These are phyloP conservation scores for Lerista edwardsae DNA, from an alignment of 2,797 vertebrate genomes.

Conservation along the genomic window DNA sequence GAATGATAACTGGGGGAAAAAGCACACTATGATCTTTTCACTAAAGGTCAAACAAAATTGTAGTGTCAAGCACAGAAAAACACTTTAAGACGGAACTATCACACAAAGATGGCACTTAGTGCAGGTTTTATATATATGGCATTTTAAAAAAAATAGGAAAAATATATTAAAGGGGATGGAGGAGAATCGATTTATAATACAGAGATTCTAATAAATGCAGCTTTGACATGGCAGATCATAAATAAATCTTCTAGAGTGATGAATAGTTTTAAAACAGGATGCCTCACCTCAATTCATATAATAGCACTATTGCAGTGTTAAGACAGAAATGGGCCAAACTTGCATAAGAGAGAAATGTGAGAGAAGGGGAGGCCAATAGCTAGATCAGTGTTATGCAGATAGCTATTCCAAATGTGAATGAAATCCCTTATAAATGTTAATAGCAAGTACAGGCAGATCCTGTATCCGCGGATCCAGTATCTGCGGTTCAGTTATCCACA, in stretches of 20 bases:
- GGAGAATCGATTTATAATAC: slow-evolving; percentile 48
- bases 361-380: neutral
- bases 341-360: neutral
- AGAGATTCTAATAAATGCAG: slow-evolving; percentile 67
- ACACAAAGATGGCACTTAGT: neutral
- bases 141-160: slow-evolving; percentile 6
- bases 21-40: slow-evolving; percentile 3
- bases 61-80: slow-evolving; percentile 4
- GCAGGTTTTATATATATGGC: neutral
- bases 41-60: slow-evolving; percentile 28
- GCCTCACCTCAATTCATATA: slow-evolving; percentile 55
- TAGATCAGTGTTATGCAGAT: neutral
- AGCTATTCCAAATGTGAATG: neutral
- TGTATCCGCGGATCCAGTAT: no score
- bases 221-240: slow-evolving; percentile 61
- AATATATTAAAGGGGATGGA: slow-evolving; percentile 1
- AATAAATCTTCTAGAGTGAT: slow-evolving; percentile 52
- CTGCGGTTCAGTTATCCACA: no score
- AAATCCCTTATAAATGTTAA: neutral
- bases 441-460: neutral
- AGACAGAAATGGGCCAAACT: slow-evolving; percentile 62
- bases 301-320: slow-evolving; percentile 50
- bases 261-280: slow-evolving; percentile 66
- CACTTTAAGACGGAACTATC: slow-evolving; percentile 8
- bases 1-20: slow-evolving; percentile 12